Conservation (phyloP, 2,888 invertebrate genomes). For the Apamea crenata region DNA sequence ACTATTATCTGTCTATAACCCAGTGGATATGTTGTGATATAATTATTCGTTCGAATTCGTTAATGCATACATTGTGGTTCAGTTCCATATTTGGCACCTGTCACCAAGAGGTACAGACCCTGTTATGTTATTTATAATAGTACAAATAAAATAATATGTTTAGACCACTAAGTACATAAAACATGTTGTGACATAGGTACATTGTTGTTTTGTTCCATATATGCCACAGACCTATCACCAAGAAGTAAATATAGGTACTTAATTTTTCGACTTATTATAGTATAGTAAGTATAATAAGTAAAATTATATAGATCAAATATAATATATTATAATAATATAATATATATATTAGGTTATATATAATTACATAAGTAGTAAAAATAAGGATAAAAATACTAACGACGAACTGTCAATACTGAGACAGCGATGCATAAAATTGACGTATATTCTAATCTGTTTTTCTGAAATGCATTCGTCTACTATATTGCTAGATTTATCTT, state of each 20-base stretch:
- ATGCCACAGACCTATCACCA: too few relatives aligned
- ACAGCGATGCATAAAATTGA: background rate
- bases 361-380: background rate
- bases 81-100: background rate
- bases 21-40: background rate
- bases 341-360: background rate
- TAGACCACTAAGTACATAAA: background rate
- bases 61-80: background rate
- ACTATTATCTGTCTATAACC: slow-evolving; percentile 1
- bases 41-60: too few relatives aligned
- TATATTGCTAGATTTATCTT: background rate
- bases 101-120: background rate
- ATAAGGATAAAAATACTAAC: background rate
- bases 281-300: too few relatives aligned
- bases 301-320: too few relatives aligned
- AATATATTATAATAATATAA: too few relatives aligned
- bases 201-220: background rate
- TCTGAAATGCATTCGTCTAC: background rate
- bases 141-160: background rate
- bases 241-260: background rate
- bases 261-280: too few relatives aligned
- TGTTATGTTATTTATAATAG: background rate
- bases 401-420: background rate
- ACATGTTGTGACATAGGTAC: background rate
- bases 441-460: background rate